Base-by-base conservation (phyloP, 2,797 vertebrate species). In the Gadopsis bispinosus region DNA sequence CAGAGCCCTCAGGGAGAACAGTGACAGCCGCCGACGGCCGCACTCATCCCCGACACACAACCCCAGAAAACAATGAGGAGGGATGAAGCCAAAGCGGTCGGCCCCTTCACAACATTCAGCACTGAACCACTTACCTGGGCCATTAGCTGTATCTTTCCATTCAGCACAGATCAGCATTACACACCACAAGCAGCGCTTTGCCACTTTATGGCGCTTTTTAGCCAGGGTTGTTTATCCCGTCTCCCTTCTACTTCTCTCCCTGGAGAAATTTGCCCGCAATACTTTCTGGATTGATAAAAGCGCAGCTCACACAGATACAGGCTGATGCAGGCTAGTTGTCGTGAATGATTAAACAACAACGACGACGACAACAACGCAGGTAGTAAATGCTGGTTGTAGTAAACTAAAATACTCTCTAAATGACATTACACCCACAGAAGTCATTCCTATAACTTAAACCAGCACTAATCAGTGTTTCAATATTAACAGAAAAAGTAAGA, bases 121-220 rank as follows among this genome's bases (percentile, higher is more conserved):
- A 90, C 84, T 76, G 87, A 91, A 91, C 83, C 94, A 94, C 93
- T 95, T 95, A 93, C 88, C 90, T 93, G 82, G 76, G 62, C 94
- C 94, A 95, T 94, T 94, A 94, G 92, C 87, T 84, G 69, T 83
- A 88, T 88, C 88, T 91, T 77, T 79, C 84, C 65, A 22, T 88
- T 93, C 83, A 91, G 89, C 92, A 85, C 72, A 81, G 87, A 90
- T 93, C 93, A 93, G 91, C 93, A 93, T 92, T 93, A 92, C 90
- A 84, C 84, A 78, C 83, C 80, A 31, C 88, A 86, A 58, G 9
- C 84, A 74, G 59, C 69, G 80, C 85, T 7, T 12, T 48, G 69
- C 78, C 82, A 91, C 87, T 90, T 91, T 92, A 92, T 71, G 78
- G 71, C 11, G 35, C 85, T 89, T 90, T 91, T 88, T 85, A 89